These are phyloP conservation scores for Diachasmimorpha longicaudata DNA, from an alignment of 1,140 invertebrate genomes.

Conservation along the genomic window DNA sequence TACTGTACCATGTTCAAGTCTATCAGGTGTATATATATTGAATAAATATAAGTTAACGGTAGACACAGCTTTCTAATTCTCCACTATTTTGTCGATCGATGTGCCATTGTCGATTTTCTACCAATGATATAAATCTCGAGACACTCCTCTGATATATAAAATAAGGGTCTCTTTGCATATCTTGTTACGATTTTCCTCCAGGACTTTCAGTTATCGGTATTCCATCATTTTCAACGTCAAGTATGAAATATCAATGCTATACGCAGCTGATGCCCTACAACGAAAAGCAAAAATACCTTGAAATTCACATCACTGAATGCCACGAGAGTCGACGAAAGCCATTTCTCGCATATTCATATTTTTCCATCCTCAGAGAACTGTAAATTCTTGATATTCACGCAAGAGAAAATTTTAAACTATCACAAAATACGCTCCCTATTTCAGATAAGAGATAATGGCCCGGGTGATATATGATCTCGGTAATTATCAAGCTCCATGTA, in stretches of 20 bases:
- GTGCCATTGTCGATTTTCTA: neutral
- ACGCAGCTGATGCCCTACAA: neutral
- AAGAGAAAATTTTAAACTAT: neutral
- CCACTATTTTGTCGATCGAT: neutral
- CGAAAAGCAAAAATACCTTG: neutral
- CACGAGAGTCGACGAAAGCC: neutral
- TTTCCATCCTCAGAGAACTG: neutral
- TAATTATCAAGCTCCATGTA: neutral
- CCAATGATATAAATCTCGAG: no score
- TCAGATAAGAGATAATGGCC: neutral
- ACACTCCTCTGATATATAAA: neutral
- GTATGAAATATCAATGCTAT: neutral
- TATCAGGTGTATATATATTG: no score
- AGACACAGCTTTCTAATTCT: neutral
- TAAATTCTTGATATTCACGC: neutral
- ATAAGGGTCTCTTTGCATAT: neutral
- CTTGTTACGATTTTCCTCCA: neutral
- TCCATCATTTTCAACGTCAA: neutral
- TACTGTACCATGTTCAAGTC: no score
- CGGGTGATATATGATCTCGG: neutral
- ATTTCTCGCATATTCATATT: neutral
- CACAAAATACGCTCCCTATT: neutral
- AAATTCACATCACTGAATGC: neutral
- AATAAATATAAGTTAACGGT: no score
- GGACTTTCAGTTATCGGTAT: neutral